Conservation (phyloP, 35 echinoderm and acorn worm genomes). For the Heliocidaris erythrogramma region DNA sequence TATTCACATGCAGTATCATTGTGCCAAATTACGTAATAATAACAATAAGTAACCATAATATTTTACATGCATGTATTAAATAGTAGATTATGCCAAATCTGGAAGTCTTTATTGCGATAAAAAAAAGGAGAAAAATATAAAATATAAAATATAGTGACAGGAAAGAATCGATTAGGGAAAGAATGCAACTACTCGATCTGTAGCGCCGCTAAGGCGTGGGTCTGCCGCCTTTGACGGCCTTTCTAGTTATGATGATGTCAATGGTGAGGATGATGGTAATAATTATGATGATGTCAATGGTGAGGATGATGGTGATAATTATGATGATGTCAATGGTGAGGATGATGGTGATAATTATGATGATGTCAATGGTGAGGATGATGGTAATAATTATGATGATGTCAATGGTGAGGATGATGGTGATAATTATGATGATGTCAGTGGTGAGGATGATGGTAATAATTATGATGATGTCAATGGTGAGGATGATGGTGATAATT, state of each 20-base stretch:
- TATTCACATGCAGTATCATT: too few species aligned
- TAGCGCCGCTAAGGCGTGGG: too few species aligned
- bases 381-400: neutral
- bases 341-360: slow-evolving; percentile 43
- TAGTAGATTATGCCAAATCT: too few species aligned
- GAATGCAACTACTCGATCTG: too few species aligned
- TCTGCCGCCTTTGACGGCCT: too few species aligned
- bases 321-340: slow-evolving; percentile 53
- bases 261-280: slow-evolving; percentile 12
- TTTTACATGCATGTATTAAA: too few species aligned
- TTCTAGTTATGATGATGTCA: neutral
- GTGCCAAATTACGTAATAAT: too few species aligned
- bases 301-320: slow-evolving; percentile 58
- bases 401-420: neutral
- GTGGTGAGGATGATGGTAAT: neutral
- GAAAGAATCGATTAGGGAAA: too few species aligned
- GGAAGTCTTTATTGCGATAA: too few species aligned
- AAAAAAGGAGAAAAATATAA: too few species aligned
- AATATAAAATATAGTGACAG: too few species aligned
- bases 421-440: neutral
- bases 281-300: slow-evolving; percentile 52
- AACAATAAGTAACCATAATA: too few species aligned
- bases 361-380: slow-evolving; percentile 26
- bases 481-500: neutral
- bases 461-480: neutral